Percentiles rank a stretch among this genome's conserved stretches.
Evolutionary conservation across 2,113 vertebrate species (phyloP).

Genomic region (Neomonachus schauinslandi): DNA sequence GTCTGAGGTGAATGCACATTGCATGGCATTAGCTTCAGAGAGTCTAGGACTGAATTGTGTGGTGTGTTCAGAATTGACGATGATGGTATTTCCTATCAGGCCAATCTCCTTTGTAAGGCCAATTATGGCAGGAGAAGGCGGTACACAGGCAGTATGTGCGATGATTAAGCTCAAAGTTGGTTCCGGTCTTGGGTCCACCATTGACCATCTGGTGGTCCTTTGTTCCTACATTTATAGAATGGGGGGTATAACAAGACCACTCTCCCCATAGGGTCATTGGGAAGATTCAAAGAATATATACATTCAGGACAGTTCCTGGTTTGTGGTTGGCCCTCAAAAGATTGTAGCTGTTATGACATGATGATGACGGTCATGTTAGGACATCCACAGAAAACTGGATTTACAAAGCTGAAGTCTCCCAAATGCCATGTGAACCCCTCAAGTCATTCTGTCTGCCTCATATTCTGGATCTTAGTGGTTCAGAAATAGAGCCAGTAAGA

Average conservation of each 20-base stretch:
- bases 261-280: rapidly evolving
- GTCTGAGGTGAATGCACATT: no score
- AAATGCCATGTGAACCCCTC: background rate
- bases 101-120: background rate
- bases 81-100: background rate
- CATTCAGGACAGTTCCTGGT: background rate
- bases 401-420: background rate
- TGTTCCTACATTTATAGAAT: background rate
- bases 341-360: rapidly evolving
- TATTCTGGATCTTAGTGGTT: background rate
- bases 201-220: no score
- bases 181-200: background rate
- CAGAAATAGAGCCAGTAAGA: background rate
- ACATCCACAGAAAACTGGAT: background rate
- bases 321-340: background rate
- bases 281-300: background rate
- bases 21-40: background rate
- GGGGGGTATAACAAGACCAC: no score
- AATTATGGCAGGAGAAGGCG: background rate
- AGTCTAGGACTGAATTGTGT: rapidly evolving
- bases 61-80: background rate
- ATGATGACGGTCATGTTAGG: no score
- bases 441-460: background rate
- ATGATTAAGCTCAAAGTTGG: background rate
- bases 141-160: rapidly evolving